Evolutionary conservation across 2,113 vertebrate species (phyloP).

Genomic region (Chaenogobius annularis): DNA sequence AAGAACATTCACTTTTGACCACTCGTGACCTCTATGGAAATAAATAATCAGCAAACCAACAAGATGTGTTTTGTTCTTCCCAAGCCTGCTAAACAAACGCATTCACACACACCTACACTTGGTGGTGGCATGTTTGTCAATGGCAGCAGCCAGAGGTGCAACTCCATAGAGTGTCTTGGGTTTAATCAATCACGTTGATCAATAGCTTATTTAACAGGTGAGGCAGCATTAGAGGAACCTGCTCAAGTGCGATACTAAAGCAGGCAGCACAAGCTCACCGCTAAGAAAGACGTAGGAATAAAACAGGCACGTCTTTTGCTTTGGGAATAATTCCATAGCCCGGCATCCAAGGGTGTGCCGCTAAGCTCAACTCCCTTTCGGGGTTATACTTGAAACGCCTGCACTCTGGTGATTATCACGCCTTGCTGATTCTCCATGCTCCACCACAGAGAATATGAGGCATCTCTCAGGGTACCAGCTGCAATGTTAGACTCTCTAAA

Average conservation of each 20-base stretch:
- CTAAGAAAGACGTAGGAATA: slow-evolving; percentile 17
- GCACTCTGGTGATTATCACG: slow-evolving; percentile 46
- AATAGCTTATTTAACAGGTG: slow-evolving; percentile 63
- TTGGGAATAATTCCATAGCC: slow-evolving; percentile 31
- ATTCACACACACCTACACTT: slow-evolving; percentile 10
- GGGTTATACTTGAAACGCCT: slow-evolving; percentile 36
- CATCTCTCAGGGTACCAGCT: slow-evolving; percentile 24
- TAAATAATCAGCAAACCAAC: neutral
- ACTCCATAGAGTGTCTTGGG: slow-evolving; percentile 33
- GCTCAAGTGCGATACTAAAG: slow-evolving; percentile 18
- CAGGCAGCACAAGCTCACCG: slow-evolving; percentile 16
- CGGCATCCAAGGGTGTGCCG: slow-evolving; percentile 22
- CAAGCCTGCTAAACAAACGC: slow-evolving; percentile 10
- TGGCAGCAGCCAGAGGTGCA: slow-evolving; percentile 31
- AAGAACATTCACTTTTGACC: neutral
- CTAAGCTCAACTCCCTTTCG: slow-evolving; percentile 35
- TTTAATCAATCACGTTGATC: slow-evolving; percentile 59
- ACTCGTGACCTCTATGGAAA: neutral
- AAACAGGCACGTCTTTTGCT: slow-evolving; percentile 31
- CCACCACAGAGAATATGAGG: slow-evolving; percentile 21
- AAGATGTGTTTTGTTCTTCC: neutral
- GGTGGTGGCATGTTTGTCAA: slow-evolving; percentile 22
- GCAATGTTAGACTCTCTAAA: slow-evolving; percentile 29
- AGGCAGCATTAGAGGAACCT: slow-evolving; percentile 23
- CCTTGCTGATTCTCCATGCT: slow-evolving; percentile 27